Evolutionary conservation across 2,797 vertebrate species (phyloP), one percentile per base, ranked within the genome.

Genomic region (Trachops cirrhosus): DNA sequence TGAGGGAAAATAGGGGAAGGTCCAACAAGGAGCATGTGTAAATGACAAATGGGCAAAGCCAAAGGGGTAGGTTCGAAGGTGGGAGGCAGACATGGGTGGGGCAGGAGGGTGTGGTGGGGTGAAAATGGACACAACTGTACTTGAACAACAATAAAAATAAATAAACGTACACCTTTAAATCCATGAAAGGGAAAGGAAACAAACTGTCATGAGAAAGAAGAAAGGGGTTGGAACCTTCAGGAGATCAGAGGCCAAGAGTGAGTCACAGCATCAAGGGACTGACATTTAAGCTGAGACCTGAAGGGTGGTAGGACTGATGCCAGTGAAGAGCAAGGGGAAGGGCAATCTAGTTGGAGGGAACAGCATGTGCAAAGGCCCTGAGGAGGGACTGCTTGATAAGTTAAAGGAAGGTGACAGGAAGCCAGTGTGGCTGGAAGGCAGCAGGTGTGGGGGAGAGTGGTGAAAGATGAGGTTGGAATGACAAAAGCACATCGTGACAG

Each of bases 201-300:
- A 85, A 50, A 32, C 22, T 88, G 24, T 57, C 14, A 0, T 12
- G 34, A 77, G 12, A 87, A 57, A 83, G 50, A 96, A 96, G 10
- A 24, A 89, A 95, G 19, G 39, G 24, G 19, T 4, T 50, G 41
- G 75, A 52, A 68, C 12, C 62, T 87, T 9, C 12, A 37, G 18
- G 11, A 46, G 24, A n/a, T 59, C 39, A 85, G 68, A 85, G 24
- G 37, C 50, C 26, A 57, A 83, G 48, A 29, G 39, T 15, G 1
- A 93, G 79, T 11, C 74, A 62, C 15, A 22, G 4, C 39, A 2
- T 71, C 41, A 24, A 68, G 48, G 22, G 11, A 71, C 34, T 94
- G 57, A 57, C n/a, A 41, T 16, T 5, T 50, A 78, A 48, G 34
- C 57, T 59, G 71, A 90, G 67, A 37, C 1, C 9, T 26, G 16